Conservation (phyloP, 2,797 vertebrate species). For the Notamacropus eugenii region DNA sequence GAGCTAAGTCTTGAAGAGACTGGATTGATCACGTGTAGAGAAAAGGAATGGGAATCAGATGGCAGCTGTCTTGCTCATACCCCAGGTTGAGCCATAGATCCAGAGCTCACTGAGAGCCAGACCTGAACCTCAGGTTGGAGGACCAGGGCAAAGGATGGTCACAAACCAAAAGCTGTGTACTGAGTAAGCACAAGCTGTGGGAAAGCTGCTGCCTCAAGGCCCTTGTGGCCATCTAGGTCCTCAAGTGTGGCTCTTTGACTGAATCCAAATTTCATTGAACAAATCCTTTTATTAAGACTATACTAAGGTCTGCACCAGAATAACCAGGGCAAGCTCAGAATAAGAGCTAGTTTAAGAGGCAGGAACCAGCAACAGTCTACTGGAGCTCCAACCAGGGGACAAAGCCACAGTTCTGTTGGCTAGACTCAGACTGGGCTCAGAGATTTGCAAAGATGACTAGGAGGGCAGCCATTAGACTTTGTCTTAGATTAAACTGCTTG, state of each 20-base stretch:
- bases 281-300: no score
- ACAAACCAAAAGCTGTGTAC: neutral
- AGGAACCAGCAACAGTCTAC: neutral
- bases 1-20: neutral
- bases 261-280: no score
- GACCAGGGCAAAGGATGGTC: neutral
- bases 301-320: no score
- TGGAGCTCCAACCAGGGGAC: neutral
- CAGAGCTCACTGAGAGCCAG: neutral
- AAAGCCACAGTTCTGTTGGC: neutral
- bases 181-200: neutral
- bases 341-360: neutral
- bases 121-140: neutral
- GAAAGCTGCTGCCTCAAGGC: no score
- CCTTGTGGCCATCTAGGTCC: no score
- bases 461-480: neutral
- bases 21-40: neutral
- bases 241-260: no score
- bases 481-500: neutral
- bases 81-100: neutral
- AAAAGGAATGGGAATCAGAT: neutral
- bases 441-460: neutral
- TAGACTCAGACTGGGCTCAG: neutral
- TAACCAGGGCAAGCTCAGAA: neutral
- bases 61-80: neutral